These are phyloP conservation scores for Microplitis demolitor DNA, from an alignment of 1,140 invertebrate genomes.

Conservation along the genomic window DNA sequence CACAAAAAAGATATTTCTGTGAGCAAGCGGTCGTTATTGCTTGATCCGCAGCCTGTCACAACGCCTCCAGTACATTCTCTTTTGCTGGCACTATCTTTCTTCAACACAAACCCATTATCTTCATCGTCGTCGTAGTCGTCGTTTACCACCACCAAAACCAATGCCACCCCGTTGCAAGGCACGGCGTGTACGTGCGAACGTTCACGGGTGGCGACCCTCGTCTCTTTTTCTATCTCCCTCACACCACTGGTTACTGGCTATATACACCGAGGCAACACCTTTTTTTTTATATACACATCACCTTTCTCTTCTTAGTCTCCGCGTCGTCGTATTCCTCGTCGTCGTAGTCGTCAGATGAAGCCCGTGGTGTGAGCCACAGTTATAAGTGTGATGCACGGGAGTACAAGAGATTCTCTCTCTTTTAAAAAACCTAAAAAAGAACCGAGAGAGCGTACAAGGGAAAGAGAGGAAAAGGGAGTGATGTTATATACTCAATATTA, in stretches of 20 bases:
- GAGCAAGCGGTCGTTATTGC: constrained; percentile 13
- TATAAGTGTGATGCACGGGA: too few relatives aligned
- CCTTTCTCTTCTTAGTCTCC: neutral
- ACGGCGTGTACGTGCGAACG: constrained; percentile 37
- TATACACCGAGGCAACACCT: too few relatives aligned
- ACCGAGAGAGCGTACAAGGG: neutral
- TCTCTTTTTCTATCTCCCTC: constrained; percentile 23
- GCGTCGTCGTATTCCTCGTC: neutral
- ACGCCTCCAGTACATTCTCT: neutral
- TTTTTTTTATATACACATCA: too few relatives aligned
- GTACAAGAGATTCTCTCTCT: neutral
- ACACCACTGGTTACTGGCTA: constrained; percentile 17
- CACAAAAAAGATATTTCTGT: neutral
- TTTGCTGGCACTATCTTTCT: constrained; percentile 5
- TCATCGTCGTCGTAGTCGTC: constrained; percentile 3
- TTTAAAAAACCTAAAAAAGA: neutral
- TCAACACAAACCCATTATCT: constrained; percentile 6
- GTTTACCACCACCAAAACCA: constrained; percentile 15
- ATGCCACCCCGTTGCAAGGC: constrained; percentile 24
- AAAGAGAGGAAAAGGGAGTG: neutral
- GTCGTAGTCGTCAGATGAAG: neutral
- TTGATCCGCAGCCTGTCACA: constrained; percentile 10
- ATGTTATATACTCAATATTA: constrained; percentile 35
- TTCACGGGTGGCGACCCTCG: constrained; percentile 35
- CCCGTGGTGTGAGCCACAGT: neutral